These are phyloP conservation scores for Gambusia holbrooki DNA, from an alignment of 2,113 vertebrate genomes.

Conservation along the genomic window DNA sequence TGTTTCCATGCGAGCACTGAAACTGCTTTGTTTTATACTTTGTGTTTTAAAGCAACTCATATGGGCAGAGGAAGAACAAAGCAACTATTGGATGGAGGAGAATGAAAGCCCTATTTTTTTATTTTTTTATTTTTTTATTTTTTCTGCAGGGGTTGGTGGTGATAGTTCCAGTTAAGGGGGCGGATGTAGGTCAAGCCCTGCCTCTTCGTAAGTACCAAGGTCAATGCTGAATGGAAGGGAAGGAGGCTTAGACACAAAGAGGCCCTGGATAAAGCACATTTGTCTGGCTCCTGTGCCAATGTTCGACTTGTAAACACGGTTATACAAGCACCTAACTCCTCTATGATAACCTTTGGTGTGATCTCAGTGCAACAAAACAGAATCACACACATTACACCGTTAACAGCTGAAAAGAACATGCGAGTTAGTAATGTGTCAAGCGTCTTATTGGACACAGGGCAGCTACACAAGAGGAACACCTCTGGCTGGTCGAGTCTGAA, in stretches of 20 bases:
- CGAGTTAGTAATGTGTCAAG: background rate
- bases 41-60: slow-evolving; percentile 19
- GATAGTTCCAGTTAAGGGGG: slow-evolving; percentile 64
- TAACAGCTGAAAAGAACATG: slow-evolving; percentile 13
- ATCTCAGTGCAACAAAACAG: background rate
- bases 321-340: slow-evolving; percentile 67
- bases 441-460: background rate
- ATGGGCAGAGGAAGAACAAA: slow-evolving; percentile 28
- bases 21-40: background rate
- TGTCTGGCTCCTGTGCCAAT: slow-evolving; percentile 63
- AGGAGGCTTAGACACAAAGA: slow-evolving; percentile 78
- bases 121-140: slow-evolving; percentile 25
- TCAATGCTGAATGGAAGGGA: slow-evolving; percentile 74
- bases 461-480: slow-evolving; percentile 3
- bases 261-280: slow-evolving; percentile 75
- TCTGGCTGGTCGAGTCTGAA: slow-evolving; percentile 11
- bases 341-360: slow-evolving; percentile 35
- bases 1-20: slow-evolving; percentile 32
- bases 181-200: slow-evolving; percentile 79
- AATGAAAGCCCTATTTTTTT: slow-evolving; percentile 32
- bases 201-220: slow-evolving; percentile 74
- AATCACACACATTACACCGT: slow-evolving; percentile 13
- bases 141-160: slow-evolving; percentile 43
- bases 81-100: slow-evolving; percentile 11
- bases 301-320: slow-evolving; percentile 69